A percentile compares a stretch with the other conserved stretches of the same genome.
These are phyloP conservation scores for Oryzias javanicus DNA, from an alignment of 2,113 vertebrate species.

Conservation along the genomic window DNA sequence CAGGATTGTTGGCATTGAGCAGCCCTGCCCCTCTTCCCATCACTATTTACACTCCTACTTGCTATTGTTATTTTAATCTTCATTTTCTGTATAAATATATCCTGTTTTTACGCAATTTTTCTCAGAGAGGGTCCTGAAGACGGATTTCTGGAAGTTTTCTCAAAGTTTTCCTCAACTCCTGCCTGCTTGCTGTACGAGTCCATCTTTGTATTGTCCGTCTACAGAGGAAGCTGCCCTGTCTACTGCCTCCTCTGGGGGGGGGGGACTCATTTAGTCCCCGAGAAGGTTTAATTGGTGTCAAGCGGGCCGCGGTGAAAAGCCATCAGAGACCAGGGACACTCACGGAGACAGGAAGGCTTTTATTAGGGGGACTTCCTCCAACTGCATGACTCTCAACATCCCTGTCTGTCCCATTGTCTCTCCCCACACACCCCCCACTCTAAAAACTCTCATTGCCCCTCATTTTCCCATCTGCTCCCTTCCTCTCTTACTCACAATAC, in stretches of 20 bases:
- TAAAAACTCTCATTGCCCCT: slow-evolving; percentile 60
- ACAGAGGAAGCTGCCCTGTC: slow-evolving; percentile 52
- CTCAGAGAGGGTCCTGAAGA: no score
- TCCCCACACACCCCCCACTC: slow-evolving; percentile 44
- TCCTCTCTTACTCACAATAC: slow-evolving; percentile 60
- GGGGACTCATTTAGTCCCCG: slow-evolving; percentile 45
- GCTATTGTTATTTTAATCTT: no score
- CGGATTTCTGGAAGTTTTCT: no score
- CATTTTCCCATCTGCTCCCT: slow-evolving; percentile 51
- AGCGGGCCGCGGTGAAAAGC: slow-evolving; percentile 76
- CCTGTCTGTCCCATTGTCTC: slow-evolving; percentile 64
- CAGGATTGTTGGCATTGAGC: no score
- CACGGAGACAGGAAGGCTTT: slow-evolving; percentile 83
- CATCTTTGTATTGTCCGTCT: slow-evolving; percentile 24
- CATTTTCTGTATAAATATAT: no score
- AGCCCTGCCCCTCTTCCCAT: no score
- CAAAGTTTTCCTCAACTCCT: no score
- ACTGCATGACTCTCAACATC: slow-evolving; percentile 53
- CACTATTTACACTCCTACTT: no score
- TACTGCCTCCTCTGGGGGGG: slow-evolving; percentile 47
- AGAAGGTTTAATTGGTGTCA: slow-evolving; percentile 82
- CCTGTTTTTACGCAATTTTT: no score
- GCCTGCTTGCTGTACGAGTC: slow-evolving; percentile 1
- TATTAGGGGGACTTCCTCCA: slow-evolving; percentile 76
- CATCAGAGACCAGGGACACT: slow-evolving; percentile 69